Base-by-base conservation (phyloP, 2,797 vertebrate species). In the Hyperoplus lanceolatus region DNA sequence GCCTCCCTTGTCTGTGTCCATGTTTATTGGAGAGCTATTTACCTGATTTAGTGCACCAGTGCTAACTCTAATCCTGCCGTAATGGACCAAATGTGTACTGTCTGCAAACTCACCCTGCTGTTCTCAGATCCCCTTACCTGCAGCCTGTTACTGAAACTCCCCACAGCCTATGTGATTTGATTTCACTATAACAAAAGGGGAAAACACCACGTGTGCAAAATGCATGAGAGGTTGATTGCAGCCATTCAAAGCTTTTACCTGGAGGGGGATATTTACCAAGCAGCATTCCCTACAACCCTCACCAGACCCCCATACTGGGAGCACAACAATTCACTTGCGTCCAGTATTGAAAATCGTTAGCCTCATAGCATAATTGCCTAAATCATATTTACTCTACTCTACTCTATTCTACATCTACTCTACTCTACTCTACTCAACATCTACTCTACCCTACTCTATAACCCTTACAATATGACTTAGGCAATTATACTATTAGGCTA, bases 51-150 rank as follows among this genome's bases (percentile, higher is more conserved):
- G 42, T 62, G 10, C 13, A 49, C 16, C 29, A 46, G 41, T 63
- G 36, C 36, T 38, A 48, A 29, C 29, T 75, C 74, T 84, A 80
- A 80, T 76, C 49, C 63, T 71, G 71, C 62, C 77, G 68, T 54
- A 48, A 1, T 49, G 70, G 29, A 61, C 70, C 6, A 45, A 60
- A 29, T 29, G 59, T 72, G 68, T 70, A 53, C 54, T 1, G 56
- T 51, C 70, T 60, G 68, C 67, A 75, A 57, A 67, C 56, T 48
- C 60, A 13, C 51, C 50, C 63, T 38, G 48, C 64, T 13, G 58
- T 46, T 58, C 54, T 42, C 10, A 1, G 58, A 5, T 86, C 64
- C 4, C 1, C 29, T 76, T 73, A 78, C 80, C 53, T 74, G 69
- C 4, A 8, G 48, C 11, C 57, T 62, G 70, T 60, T 29, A 65